phyloP scores from a whole-genome alignment of 2,797 vertebrate genomes.

The Mormyrus hasselquistii region DNA sequence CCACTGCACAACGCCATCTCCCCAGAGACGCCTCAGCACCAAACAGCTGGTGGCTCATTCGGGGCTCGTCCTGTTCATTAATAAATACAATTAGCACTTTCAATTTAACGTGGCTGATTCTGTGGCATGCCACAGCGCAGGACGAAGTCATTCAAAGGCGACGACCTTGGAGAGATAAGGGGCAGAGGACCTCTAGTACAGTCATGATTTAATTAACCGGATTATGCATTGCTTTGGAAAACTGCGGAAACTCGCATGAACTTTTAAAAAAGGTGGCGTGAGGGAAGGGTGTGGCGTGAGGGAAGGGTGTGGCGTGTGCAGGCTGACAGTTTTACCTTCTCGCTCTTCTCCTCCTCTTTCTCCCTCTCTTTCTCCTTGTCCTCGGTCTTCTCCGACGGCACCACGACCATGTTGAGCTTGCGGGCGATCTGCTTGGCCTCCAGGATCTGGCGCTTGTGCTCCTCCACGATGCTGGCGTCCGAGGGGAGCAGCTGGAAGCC shows the following conservation, averaged over 20 bases:
- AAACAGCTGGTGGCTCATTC: slow-evolving; percentile 26
- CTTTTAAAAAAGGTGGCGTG: background rate
- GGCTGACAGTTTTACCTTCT: slow-evolving; percentile 67
- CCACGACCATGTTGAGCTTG: slow-evolving; percentile 90
- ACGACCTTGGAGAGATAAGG: slow-evolving; percentile 23
- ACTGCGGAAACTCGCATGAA: background rate
- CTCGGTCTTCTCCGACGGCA: slow-evolving; percentile 91
- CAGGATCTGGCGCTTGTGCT: slow-evolving; percentile 83
- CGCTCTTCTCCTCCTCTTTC: slow-evolving; percentile 92
- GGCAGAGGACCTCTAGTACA: background rate
- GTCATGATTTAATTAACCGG: slow-evolving; percentile 14
- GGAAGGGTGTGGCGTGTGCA: background rate
- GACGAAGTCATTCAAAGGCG: slow-evolving; percentile 38
- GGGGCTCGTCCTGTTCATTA: slow-evolving; percentile 44
- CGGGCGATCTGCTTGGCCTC: slow-evolving; percentile 94
- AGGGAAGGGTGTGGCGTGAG: background rate
- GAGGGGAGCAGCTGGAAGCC: slow-evolving; percentile 77
- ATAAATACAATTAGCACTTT: slow-evolving; percentile 46
- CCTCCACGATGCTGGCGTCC: slow-evolving; percentile 83
- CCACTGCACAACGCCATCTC: slow-evolving; percentile 18
- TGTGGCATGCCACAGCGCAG: slow-evolving; percentile 25
- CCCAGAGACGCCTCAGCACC: slow-evolving; percentile 17
- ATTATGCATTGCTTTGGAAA: background rate
- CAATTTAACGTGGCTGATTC: slow-evolving; percentile 36
- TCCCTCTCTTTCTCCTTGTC: slow-evolving; percentile 97